A percentile compares a stretch with the other conserved stretches of the same genome.
These are phyloP conservation scores for Candoia aspera DNA, from an alignment of 2,113 vertebrate genomes.

Conservation along the genomic window DNA sequence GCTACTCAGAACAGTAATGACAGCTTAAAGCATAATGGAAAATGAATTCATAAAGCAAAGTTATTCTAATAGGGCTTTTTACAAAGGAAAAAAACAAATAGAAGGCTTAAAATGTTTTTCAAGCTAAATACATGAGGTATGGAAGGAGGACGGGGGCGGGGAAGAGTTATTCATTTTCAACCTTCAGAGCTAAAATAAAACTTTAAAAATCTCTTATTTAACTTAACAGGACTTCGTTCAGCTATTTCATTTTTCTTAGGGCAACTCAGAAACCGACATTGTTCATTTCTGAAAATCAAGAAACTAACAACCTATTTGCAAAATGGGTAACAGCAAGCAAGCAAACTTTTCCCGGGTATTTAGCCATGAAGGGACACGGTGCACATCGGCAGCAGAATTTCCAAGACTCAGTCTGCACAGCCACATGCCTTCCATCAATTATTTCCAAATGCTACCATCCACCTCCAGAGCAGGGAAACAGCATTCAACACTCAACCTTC, in stretches of 20 bases:
- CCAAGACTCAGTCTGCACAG: background rate
- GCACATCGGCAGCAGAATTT: background rate
- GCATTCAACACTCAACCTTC: background rate
- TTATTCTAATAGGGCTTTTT: background rate
- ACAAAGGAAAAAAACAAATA: background rate
- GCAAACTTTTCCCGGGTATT: background rate
- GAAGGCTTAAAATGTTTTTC: background rate
- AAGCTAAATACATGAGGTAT: background rate
- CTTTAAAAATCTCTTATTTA: background rate
- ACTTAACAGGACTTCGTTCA: background rate
- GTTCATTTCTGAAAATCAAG: background rate
- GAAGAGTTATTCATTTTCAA: background rate
- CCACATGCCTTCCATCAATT: background rate
- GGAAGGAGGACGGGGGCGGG: background rate
- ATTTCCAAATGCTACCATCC: background rate
- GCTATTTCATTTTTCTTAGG: background rate
- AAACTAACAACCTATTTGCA: background rate
- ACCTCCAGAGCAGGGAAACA: too few relatives aligned
- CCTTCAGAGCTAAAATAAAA: background rate
- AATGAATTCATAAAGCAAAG: background rate
- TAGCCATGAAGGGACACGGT: accelerated
- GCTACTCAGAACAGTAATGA: conserved; percentile 60
- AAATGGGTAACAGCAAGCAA: background rate
- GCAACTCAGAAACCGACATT: background rate
- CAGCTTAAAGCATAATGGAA: conserved; percentile 35